Evolutionary conservation across 2,888 invertebrate genomes (phyloP).

Genomic region (Cryptus viduatorius): DNA sequence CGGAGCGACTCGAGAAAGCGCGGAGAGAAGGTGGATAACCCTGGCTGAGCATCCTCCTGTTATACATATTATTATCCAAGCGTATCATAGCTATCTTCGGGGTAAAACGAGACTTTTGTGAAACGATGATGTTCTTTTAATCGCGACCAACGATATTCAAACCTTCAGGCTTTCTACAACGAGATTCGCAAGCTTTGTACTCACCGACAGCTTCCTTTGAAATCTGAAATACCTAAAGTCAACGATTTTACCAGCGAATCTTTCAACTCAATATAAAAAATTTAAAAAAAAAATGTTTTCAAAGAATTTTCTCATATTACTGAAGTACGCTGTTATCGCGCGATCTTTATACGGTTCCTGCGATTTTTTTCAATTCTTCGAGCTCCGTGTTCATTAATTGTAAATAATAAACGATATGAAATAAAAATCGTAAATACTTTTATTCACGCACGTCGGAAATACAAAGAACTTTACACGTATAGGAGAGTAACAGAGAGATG

Average conservation of each 20-base stretch:
- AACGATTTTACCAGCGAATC: not conserved
- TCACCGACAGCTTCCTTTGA: slow-evolving; percentile 8
- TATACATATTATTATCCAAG: slow-evolving; percentile 65
- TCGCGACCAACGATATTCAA: slow-evolving; percentile 45
- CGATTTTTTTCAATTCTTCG: no score
- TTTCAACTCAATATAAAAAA: no score
- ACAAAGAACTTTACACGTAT: not conserved
- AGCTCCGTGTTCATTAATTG: no score
- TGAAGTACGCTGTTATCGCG: no score
- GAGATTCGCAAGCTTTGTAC: not conserved
- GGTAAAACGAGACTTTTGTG: slow-evolving; percentile 34
- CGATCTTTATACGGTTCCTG: no score
- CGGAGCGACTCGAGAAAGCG: slow-evolving; percentile 61
- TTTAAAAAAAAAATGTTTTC: no score
- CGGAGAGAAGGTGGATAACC: slow-evolving; percentile 53
- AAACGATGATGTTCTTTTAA: slow-evolving; percentile 62
- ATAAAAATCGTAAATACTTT: not conserved
- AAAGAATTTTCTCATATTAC: no score
- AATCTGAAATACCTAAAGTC: not conserved
- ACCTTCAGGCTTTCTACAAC: slow-evolving; percentile 1
- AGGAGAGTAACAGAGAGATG: not conserved
- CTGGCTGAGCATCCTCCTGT: slow-evolving; percentile 49
- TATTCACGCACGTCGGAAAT: not conserved
- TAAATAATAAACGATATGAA: no score
- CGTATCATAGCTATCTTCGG: slow-evolving; percentile 27